Percentiles rank a stretch among this genome's conserved stretches.
Evolutionary conservation across 2,888 invertebrate species (phyloP).

Genomic region (Coenonympha arcania): DNA sequence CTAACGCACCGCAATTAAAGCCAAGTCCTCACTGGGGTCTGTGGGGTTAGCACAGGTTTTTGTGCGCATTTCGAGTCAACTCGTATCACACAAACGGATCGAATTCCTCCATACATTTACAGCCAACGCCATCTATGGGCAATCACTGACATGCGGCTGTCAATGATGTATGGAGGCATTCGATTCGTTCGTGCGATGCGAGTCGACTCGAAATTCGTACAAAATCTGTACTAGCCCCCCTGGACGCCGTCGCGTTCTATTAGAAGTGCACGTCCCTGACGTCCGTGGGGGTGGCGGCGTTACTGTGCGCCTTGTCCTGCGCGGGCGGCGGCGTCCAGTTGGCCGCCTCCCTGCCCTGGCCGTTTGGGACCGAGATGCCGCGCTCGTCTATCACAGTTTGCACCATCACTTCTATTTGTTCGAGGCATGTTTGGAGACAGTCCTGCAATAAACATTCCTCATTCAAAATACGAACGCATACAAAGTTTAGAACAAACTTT

Average conservation of each 20-base stretch:
- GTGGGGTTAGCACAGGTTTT: no score
- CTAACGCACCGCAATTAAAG: slow-evolving; percentile 63
- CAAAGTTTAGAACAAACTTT: no score
- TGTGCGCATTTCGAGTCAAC: no score
- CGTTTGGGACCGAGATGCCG: slow-evolving; percentile 59
- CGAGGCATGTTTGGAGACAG: slow-evolving; percentile 83
- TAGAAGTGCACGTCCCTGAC: slow-evolving; percentile 87
- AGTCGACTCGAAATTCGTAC: no score
- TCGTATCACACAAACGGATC: no score
- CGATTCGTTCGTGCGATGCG: no score
- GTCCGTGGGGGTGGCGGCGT: slow-evolving; percentile 88
- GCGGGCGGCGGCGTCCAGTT: slow-evolving; percentile 66
- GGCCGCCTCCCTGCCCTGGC: slow-evolving; percentile 55
- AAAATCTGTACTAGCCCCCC: no score
- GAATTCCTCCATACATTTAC: no score
- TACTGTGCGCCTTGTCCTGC: slow-evolving; percentile 77
- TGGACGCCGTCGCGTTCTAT: slow-evolving; percentile 37
- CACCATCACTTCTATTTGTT: slow-evolving; percentile 86
- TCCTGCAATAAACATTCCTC: slow-evolving; percentile 72
- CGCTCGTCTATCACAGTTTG: slow-evolving; percentile 71
- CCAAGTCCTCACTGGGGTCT: slow-evolving; percentile 36
- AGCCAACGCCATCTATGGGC: no score
- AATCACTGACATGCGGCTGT: no score
- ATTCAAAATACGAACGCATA: not conserved
- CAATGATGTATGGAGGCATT: no score